Conservation (phyloP, 2,888 invertebrate species). For the Thysanoteuthis rhombus region DNA sequence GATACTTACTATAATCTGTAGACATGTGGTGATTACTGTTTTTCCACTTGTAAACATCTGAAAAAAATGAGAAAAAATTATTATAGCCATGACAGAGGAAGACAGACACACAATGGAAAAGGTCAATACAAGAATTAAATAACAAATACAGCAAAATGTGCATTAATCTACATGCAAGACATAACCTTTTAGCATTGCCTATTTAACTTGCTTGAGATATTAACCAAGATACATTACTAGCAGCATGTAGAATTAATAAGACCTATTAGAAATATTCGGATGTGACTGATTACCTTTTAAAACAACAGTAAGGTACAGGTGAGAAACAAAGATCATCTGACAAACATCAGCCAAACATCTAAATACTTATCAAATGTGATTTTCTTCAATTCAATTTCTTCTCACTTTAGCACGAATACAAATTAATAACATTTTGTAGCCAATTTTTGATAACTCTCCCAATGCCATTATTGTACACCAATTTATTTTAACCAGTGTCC, state of each 20-base stretch:
- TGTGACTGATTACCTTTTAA: not conserved
- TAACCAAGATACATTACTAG: not conserved
- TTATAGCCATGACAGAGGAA: not conserved
- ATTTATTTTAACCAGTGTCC: no score
- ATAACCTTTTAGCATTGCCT: not conserved
- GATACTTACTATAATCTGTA: conserved; percentile 30
- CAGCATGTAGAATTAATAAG: not conserved
- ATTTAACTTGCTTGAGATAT: not conserved
- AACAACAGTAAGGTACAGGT: not conserved
- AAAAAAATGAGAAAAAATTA: not conserved
- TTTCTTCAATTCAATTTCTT: not conserved
- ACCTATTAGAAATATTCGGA: not conserved
- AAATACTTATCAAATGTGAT: not conserved
- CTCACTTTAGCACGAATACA: not conserved
- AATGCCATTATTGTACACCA: no score
- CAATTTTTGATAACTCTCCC: not conserved
- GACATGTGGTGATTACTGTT: conserved; percentile 32
- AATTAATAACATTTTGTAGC: not conserved
- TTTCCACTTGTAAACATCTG: conserved; percentile 32
- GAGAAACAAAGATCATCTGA: not conserved
- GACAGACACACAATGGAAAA: not conserved
- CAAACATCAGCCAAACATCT: not conserved
- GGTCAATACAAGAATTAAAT: not conserved
- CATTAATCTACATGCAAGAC: not conserved
- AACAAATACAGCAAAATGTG: not conserved